Evolutionary conservation across 2,113 vertebrate genomes (phyloP).

Genomic region (Dicaeum eximium): DNA sequence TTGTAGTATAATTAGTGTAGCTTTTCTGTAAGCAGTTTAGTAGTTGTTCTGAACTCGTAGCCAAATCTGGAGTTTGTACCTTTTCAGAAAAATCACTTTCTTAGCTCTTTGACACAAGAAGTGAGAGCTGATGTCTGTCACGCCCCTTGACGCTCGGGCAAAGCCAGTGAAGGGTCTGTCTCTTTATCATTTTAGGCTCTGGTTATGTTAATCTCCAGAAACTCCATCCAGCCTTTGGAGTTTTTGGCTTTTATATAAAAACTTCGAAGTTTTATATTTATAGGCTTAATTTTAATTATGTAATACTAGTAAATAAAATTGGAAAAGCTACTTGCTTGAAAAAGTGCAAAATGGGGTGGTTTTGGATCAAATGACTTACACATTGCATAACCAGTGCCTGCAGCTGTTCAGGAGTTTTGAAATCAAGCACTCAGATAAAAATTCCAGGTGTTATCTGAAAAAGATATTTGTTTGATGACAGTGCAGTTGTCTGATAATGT

Average conservation of each 20-base stretch:
- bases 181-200: not conserved
- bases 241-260: not conserved
- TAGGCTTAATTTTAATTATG: not conserved
- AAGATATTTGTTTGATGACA: not conserved
- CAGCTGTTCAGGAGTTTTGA: not conserved
- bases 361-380: not conserved
- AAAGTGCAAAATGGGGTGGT: not conserved
- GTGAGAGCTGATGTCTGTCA: not conserved
- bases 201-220: not conserved
- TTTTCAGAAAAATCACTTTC: not conserved
- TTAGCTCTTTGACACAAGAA: not conserved
- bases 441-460: not conserved
- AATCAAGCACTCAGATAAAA: not conserved
- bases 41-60: not conserved
- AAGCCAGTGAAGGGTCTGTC: not conserved
- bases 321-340: not conserved
- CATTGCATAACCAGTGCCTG: not conserved
- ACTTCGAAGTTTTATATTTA: not conserved
- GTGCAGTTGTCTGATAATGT: not conserved
- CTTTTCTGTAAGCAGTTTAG: not conserved
- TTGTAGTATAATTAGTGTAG: not conserved
- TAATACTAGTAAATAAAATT: not conserved
- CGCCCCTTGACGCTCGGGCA: not conserved
- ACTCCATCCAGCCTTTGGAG: not conserved
- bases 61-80: not conserved